These are phyloP conservation scores for Elanoides forficatus DNA, from an alignment of 2,113 vertebrate species.

Conservation along the genomic window DNA sequence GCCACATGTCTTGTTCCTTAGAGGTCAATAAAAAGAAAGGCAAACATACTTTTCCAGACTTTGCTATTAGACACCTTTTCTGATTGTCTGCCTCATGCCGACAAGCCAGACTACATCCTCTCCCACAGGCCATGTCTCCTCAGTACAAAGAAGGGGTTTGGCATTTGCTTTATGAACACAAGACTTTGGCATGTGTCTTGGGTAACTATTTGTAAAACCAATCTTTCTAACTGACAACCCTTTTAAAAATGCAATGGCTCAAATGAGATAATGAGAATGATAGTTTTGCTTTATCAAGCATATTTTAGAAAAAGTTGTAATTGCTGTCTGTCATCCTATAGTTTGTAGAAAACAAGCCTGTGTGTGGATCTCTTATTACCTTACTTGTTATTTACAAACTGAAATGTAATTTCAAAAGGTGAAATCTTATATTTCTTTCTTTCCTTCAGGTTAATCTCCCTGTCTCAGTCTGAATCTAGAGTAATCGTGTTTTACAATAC, in stretches of 20 bases:
- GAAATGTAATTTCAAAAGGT: neutral
- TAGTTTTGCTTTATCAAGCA: neutral
- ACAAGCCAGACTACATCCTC: neutral
- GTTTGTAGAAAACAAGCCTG: neutral
- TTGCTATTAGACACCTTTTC: neutral
- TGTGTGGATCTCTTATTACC: neutral
- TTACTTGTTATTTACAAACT: neutral
- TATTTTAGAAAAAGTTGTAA: neutral
- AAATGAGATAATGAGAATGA: neutral
- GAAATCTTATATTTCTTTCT: neutral
- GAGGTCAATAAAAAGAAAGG: neutral
- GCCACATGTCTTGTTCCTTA: neutral
- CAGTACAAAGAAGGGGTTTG: neutral
- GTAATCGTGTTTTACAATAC: slow-evolving; percentile 8
- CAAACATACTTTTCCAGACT: neutral
- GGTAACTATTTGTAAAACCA: neutral
- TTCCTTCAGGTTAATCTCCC: neutral
- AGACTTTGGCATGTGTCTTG: neutral
- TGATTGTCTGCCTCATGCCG: neutral
- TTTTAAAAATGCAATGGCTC: neutral
- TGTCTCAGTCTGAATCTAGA: neutral
- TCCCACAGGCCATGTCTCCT: neutral
- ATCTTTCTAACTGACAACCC: neutral
- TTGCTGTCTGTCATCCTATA: neutral
- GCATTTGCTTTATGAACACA: neutral